Evolutionary conservation across 1,140 invertebrate species (phyloP).

Genomic region (Drosophila saltans): DNA sequence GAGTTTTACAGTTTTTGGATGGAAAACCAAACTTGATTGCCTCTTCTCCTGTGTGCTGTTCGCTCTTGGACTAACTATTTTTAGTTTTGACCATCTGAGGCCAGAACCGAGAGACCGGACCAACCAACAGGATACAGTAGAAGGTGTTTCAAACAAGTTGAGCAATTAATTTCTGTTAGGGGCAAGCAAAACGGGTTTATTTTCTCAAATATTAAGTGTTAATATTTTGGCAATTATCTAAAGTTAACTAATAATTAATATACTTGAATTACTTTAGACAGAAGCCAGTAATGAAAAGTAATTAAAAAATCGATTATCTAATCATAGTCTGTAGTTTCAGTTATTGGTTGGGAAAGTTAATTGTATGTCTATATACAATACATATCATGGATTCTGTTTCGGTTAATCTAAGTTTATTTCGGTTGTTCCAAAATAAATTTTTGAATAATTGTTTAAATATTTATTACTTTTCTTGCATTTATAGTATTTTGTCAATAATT

Average conservation of each 20-base stretch:
- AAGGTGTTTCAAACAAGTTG: not conserved
- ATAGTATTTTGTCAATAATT: no score
- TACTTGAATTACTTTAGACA: no score
- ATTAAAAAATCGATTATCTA: no score
- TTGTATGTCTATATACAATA: no score
- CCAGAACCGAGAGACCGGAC: not conserved
- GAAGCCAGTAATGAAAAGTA: no score
- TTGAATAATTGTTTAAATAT: no score
- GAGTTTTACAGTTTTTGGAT: not conserved
- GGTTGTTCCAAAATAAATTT: no score
- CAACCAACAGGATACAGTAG: not conserved
- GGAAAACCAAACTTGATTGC: constrained; percentile 3
- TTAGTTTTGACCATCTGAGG: not conserved
- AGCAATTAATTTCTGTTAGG: not conserved
- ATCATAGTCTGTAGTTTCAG: no score
- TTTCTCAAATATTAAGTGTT: not conserved
- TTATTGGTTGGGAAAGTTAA: no score
- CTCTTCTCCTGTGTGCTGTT: not conserved
- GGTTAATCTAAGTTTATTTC: no score
- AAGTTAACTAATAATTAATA: not conserved
- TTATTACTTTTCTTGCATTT: no score
- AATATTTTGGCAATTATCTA: not conserved
- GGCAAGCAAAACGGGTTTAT: not conserved
- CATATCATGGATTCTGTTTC: no score
- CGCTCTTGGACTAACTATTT: constrained; percentile 3